Evolutionary conservation across 2,113 vertebrate species (phyloP), one percentile per base, ranked within the genome.

Genomic region (Eubucco bourcierii): DNA sequence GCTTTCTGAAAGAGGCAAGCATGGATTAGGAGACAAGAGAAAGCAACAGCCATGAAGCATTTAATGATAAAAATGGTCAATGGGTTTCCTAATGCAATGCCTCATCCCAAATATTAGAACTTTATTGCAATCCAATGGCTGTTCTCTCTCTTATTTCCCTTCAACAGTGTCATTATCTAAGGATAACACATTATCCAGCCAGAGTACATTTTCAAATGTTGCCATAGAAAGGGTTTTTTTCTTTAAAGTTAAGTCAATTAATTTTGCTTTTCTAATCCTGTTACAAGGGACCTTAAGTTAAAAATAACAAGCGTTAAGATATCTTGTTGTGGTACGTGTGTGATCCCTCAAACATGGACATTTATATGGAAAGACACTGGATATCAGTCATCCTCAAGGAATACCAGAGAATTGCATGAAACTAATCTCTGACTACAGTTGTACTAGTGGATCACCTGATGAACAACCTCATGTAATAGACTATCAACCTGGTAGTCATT

Each of bases 51-150:
- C 27, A 81, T 56, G 17, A 80, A 66, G 19, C 25, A 33, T 66
- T 80, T 86, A 2, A 84, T 75, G 33, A 83, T 46, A 88, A 88
- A 90, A 83, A 65, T 46, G n/a, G 86, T 79, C 83, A 92, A 76
- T 34, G 68, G 47, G 44, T 53, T 65, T 90, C 29, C n/a, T 90
- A 91, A 90, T 76, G 72, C 29, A 80, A 31, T 31, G 29, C 27
- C 11, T 79, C n/a, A 65, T 92, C 20, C 23, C 44, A 95, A 83
- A 75, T 67, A 78, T 13, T 28, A 90, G 44, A 86, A 90, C 86
- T 52, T 8, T 12, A 94, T 86, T 90, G 53, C 90, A 83, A 53
- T 65, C 61, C 78, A 24, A 90, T 3, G 15, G 52, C 27, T 77
- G 19, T 46, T 94, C 27, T 61, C n/a, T 59, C 23, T 84, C 52